Conservation (phyloP, 64 coral and sea anemone genomes). For the Montipora capricornis region DNA sequence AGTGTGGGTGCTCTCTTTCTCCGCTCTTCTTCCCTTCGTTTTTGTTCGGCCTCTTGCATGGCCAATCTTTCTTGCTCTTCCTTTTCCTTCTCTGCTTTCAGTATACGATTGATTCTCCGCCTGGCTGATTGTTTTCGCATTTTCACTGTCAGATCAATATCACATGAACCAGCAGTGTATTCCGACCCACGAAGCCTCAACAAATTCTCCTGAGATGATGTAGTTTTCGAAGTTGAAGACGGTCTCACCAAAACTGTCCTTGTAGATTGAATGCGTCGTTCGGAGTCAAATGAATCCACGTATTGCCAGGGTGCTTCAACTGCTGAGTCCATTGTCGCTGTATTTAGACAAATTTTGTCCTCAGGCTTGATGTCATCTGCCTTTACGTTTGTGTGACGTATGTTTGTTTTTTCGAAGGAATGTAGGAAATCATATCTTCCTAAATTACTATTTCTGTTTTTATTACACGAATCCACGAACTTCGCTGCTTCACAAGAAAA, state of each 20-base stretch:
- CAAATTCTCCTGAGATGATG: conserved; percentile 3
- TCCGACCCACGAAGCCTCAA: conserved; percentile 60
- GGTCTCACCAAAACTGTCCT: background rate
- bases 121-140: conserved; percentile 82
- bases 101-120: conserved; percentile 74
- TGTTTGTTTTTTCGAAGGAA: conserved; percentile 79
- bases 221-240: background rate
- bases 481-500: background rate
- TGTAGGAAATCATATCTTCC: conserved; percentile 66
- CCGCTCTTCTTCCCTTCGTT: background rate
- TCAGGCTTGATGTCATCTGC: conserved; percentile 41
- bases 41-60: background rate
- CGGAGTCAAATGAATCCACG: background rate
- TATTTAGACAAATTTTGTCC: background rate
- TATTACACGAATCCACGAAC: background rate
- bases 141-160: conserved; percentile 34
- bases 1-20: background rate
- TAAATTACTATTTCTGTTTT: conserved; percentile 43
- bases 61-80: conserved; percentile 29
- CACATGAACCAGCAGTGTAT: background rate
- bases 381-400: conserved; percentile 56
- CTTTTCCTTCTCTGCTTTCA: conserved; percentile 69
- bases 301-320: background rate
- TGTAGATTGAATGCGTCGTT: conserved; percentile 24
- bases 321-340: background rate